Conservation (phyloP, 1,140 invertebrate genomes). For the Harpegnathos saltator region DNA sequence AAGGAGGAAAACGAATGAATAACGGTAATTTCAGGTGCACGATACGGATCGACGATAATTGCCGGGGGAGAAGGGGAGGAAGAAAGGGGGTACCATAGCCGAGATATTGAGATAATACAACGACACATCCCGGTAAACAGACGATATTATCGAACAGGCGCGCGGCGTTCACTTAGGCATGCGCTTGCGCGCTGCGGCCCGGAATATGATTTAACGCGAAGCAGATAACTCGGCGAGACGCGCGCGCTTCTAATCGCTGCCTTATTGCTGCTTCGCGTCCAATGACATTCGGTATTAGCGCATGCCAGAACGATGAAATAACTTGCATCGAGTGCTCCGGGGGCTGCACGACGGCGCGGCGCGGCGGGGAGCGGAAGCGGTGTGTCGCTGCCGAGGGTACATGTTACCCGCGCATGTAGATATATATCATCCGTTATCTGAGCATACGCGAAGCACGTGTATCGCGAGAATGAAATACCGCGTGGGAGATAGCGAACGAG, state of each 20-base stretch:
- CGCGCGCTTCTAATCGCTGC: slow-evolving; percentile 1
- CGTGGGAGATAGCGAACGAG: slow-evolving; percentile 43
- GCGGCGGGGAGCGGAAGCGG: slow-evolving; percentile 12
- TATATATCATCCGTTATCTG: slow-evolving; percentile 58
- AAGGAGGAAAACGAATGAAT: no score
- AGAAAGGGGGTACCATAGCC: no score
- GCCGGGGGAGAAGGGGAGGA: no score
- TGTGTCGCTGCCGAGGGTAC: background rate
- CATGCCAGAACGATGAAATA: background rate
- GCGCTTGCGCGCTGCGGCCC: background rate
- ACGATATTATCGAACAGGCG: background rate
- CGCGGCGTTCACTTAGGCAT: background rate
- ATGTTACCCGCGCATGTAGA: background rate
- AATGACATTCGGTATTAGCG: slow-evolving; percentile 30
- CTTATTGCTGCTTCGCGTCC: slow-evolving; percentile 1
- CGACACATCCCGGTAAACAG: no score
- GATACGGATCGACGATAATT: no score
- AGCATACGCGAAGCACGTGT: slow-evolving; percentile 53
- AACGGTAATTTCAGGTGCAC: no score
- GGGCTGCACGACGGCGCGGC: background rate
- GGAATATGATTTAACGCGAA: background rate
- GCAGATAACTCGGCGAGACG: no score
- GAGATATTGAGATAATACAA: no score
- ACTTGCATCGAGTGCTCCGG: slow-evolving; percentile 23
- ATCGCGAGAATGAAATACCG: slow-evolving; percentile 52